Conservation (phyloP, 2,888 invertebrate genomes). For the Drosophila longiperda region DNA sequence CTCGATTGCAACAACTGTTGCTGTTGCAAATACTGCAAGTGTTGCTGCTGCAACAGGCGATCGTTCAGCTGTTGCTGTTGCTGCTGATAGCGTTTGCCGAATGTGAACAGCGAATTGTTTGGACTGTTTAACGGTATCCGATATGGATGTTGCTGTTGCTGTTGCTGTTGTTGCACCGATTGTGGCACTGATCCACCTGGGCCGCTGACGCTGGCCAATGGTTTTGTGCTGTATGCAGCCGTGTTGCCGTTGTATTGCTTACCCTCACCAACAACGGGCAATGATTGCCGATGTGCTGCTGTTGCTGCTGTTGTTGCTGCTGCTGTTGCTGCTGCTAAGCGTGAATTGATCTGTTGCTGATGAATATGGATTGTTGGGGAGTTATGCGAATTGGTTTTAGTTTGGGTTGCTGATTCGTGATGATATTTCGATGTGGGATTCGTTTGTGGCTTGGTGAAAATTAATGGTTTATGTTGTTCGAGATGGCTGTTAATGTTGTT, state of each 20-base stretch:
- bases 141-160: conserved; percentile 65
- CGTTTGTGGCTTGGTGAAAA: conserved; percentile 81
- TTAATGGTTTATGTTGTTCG: conserved; percentile 82
- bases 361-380: conserved; percentile 16
- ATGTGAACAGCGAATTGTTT: conserved; percentile 76
- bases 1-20: conserved; percentile 68
- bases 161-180: conserved; percentile 67
- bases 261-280: conserved; percentile 37
- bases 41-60: conserved; percentile 82
- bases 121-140: conserved; percentile 84
- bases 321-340: conserved; percentile 22
- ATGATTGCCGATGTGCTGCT: conserved; percentile 49
- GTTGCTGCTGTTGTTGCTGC: conserved; percentile 49
- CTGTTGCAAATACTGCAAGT: conserved; percentile 80
- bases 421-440: conserved; percentile 67
- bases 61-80: conserved; percentile 83
- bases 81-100: conserved; percentile 78
- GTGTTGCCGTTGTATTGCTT: conserved; percentile 68
- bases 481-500: conserved; percentile 83
- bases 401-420: conserved; percentile 47
- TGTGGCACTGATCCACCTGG: conserved; percentile 68
- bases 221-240: conserved; percentile 57
- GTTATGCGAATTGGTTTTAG: conserved; percentile 51
- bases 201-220: conserved; percentile 62
- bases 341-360: conserved; percentile 47